Conservation (phyloP, 2,113 vertebrate genomes). For the Lontra canadensis region DNA sequence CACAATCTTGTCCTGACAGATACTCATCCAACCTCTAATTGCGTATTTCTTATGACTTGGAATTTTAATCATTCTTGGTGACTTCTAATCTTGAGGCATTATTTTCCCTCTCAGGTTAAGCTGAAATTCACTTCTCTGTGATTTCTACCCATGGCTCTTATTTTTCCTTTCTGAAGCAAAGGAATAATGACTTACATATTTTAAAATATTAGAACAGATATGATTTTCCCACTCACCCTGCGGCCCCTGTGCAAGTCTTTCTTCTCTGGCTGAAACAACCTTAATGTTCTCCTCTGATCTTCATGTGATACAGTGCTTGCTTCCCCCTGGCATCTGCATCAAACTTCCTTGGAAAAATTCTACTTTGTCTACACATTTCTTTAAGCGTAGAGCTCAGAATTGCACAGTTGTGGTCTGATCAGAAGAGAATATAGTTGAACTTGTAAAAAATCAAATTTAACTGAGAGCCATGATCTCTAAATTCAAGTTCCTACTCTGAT, state of each 20-base stretch:
- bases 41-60: background rate
- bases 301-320: background rate
- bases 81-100: background rate
- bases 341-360: background rate
- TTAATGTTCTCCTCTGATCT: background rate
- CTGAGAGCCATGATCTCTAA: background rate
- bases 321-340: background rate
- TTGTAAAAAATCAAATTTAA: background rate
- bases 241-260: background rate
- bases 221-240: background rate
- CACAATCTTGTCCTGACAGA: background rate
- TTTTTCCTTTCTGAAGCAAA: conserved; percentile 30
- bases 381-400: background rate
- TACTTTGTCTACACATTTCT: background rate
- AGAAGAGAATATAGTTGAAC: background rate
- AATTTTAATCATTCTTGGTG: background rate
- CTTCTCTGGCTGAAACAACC: background rate
- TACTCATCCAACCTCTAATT: background rate
- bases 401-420: background rate
- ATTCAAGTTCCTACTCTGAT: background rate
- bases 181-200: background rate
- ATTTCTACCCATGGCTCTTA: background rate
- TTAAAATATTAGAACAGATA: background rate
- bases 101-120: background rate
- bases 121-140: background rate